phyloP scores from a whole-genome alignment of 2,888 invertebrate genomes.

The Leucophenga montana region DNA sequence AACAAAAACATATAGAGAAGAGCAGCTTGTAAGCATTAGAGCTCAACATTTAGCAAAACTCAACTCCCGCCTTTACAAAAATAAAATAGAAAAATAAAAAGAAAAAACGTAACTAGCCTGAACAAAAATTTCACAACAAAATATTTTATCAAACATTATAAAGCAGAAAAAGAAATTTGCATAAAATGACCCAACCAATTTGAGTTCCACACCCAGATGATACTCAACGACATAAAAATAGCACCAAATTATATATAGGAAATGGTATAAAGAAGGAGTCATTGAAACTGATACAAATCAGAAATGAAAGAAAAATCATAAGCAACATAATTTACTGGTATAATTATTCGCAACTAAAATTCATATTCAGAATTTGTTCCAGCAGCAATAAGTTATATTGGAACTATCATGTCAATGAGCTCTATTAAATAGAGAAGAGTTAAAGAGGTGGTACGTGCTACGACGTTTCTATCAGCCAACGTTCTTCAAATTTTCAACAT shows the following conservation, averaged over 20 bases:
- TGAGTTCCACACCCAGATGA: slow-evolving; percentile 29
- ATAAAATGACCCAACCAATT: slow-evolving; percentile 46
- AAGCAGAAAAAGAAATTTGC: slow-evolving; percentile 51
- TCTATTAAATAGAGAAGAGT: no score
- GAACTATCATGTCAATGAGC: no score
- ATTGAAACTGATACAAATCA: not conserved
- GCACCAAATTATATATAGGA: slow-evolving; percentile 49
- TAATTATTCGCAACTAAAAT: no score
- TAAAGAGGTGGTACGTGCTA: no score
- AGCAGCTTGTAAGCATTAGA: no score
- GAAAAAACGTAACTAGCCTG: slow-evolving; percentile 11
- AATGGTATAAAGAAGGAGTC: no score
- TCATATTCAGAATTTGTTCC: no score
- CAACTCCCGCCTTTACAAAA: not conserved
- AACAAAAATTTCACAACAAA: slow-evolving; percentile 53
- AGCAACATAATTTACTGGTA: no score
- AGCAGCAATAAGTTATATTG: no score
- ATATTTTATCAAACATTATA: slow-evolving; percentile 61
- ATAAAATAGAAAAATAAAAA: not conserved
- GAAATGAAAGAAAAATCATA: not conserved
- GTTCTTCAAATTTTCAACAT: no score
- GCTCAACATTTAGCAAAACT: slow-evolving; percentile 23
- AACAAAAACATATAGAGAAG: slow-evolving; percentile 36
- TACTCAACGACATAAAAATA: slow-evolving; percentile 55
- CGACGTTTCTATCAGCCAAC: no score